These are phyloP conservation scores for Sipha flava DNA, from an alignment of 1,140 invertebrate species.

Conservation along the genomic window DNA sequence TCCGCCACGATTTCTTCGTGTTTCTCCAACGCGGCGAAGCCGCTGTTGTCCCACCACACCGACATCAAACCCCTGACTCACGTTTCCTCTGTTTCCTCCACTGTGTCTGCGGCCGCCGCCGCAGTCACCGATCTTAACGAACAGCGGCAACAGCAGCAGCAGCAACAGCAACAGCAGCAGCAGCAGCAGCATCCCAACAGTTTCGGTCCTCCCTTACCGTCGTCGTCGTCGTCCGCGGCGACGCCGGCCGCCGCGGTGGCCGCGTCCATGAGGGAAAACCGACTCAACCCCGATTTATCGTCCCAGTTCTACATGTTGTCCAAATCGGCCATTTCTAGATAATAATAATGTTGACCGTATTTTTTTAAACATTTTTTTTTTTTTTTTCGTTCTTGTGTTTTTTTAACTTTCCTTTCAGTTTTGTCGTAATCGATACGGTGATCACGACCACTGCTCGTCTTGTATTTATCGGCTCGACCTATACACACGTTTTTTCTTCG, in stretches of 20 bases:
- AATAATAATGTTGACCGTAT: neutral
- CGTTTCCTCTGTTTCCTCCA: neutral
- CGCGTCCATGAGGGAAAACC: neutral
- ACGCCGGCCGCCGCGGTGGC: neutral
- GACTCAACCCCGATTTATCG: neutral
- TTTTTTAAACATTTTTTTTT: no score
- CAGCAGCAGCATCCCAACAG: neutral
- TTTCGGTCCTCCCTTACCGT: neutral
- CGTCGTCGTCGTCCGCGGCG: no score
- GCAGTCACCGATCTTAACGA: neutral
- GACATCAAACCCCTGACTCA: neutral
- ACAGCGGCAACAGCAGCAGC: neutral
- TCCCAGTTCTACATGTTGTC: constrained; percentile 9
- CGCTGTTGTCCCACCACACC: neutral
- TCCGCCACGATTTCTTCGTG: constrained; percentile 44
- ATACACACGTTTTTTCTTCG: no score
- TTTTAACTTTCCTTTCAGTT: no score
- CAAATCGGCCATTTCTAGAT: constrained; percentile 4
- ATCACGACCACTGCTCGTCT: no score
- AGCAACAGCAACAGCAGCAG: neutral
- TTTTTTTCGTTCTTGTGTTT: no score
- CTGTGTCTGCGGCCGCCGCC: neutral
- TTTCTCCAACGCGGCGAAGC: neutral
- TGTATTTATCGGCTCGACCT: no score
- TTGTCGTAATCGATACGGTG: no score